These are phyloP conservation scores for Rotaria socialis DNA, from an alignment of 2,888 invertebrate species.

Conservation along the genomic window DNA sequence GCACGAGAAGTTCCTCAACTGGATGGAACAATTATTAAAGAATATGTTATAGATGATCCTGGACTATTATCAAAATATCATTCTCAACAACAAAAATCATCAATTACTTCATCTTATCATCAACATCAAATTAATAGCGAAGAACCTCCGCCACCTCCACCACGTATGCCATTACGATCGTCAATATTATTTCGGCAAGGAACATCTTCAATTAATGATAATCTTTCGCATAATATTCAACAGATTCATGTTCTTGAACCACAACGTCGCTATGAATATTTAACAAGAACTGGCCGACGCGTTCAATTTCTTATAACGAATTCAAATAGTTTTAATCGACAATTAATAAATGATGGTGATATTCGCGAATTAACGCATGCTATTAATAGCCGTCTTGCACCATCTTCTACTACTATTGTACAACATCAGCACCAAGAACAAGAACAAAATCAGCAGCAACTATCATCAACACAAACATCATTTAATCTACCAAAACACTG, in stretches of 20 bases:
- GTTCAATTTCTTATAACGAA: neutral
- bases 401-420: too few relatives aligned
- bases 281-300: neutral
- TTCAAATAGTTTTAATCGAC: neutral
- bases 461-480: neutral
- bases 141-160: neutral
- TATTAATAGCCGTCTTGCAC: neutral
- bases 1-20: slow-evolving; percentile 41
- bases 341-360: neutral
- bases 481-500: neutral
- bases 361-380: slow-evolving; percentile 22
- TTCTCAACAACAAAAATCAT: neutral
- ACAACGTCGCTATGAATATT: neutral
- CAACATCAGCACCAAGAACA: neutral
- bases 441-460: neutral
- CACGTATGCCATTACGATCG: neutral
- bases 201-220: neutral
- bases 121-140: neutral
- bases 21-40: slow-evolving; percentile 44
- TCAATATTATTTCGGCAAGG: neutral
- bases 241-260: slow-evolving; percentile 12
- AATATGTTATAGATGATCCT: slow-evolving; percentile 47
- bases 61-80: slow-evolving; percentile 37
- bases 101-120: neutral
- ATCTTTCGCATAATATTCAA: neutral